These are phyloP conservation scores for Megalopta genalis DNA, from an alignment of 1,140 invertebrate genomes.

Conservation along the genomic window DNA sequence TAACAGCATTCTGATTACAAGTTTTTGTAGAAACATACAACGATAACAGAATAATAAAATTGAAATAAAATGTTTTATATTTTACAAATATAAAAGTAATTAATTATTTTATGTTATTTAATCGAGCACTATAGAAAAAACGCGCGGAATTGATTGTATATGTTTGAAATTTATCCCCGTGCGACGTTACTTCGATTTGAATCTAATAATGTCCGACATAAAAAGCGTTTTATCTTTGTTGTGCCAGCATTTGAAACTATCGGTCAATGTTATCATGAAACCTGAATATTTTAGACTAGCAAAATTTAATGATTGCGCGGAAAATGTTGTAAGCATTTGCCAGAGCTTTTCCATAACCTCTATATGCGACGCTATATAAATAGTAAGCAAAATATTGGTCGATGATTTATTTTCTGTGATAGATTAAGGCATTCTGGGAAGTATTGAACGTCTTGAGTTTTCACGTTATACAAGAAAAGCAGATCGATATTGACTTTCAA, in stretches of 20 bases:
- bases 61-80: no score
- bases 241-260: slow-evolving; percentile 64
- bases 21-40: no score
- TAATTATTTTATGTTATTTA: no score
- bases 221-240: slow-evolving; percentile 60
- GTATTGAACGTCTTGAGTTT: slow-evolving; percentile 61
- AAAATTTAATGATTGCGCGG: slow-evolving; percentile 56
- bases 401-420: slow-evolving; percentile 27
- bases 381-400: neutral
- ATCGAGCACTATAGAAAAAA: neutral
- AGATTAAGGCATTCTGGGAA: slow-evolving; percentile 54
- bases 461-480: slow-evolving; percentile 54
- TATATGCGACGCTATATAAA: neutral
- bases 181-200: neutral
- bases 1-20: no score
- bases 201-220: slow-evolving; percentile 61
- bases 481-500: slow-evolving; percentile 48
- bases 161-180: neutral
- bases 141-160: neutral
- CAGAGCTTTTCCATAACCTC: slow-evolving; percentile 31
- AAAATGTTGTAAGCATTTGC: slow-evolving; percentile 60
- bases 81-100: neutral
- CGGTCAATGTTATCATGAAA: slow-evolving; percentile 53
- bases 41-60: no score
- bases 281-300: slow-evolving; percentile 67